A percentile compares a stretch with the other conserved stretches of the same genome.
These are phyloP conservation scores for Eristalis intricaria DNA, from an alignment of 2,888 invertebrate genomes.

Conservation along the genomic window DNA sequence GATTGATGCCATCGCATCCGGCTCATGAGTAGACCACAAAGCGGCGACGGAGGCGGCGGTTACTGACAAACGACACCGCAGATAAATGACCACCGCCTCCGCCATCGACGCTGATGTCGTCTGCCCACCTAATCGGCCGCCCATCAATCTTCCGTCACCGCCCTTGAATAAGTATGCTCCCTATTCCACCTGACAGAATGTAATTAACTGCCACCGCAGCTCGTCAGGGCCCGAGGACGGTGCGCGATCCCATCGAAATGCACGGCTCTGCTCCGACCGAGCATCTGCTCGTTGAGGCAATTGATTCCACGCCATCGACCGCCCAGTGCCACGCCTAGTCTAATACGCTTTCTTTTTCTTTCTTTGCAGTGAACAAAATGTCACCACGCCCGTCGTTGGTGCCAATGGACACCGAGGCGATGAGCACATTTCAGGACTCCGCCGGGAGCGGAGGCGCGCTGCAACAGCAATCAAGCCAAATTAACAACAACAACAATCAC, in stretches of 20 bases:
- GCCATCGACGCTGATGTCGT: neutral
- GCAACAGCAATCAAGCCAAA: slow-evolving; percentile 74
- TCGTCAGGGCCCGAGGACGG: neutral
- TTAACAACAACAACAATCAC: slow-evolving; percentile 81
- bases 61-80: slow-evolving; percentile 15
- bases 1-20: slow-evolving; percentile 23
- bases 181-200: slow-evolving; percentile 8
- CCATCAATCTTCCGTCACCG: slow-evolving; percentile 15
- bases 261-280: neutral
- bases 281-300: neutral
- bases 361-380: slow-evolving; percentile 86
- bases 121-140: neutral
- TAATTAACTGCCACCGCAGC: slow-evolving; percentile 32
- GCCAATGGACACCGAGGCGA: slow-evolving; percentile 81
- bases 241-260: neutral
- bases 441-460: slow-evolving; percentile 39
- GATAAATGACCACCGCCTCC: slow-evolving; percentile 20
- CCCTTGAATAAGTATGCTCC: no score
- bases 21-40: neutral
- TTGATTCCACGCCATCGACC: neutral
- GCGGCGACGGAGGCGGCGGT: neutral
- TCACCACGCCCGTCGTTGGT: slow-evolving; percentile 85
- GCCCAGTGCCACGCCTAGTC: neutral
- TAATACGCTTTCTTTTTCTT: neutral
- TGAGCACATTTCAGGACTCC: slow-evolving; percentile 76